Base-by-base conservation (phyloP, 2,888 invertebrate genomes). In the Parnassius smintheus region DNA sequence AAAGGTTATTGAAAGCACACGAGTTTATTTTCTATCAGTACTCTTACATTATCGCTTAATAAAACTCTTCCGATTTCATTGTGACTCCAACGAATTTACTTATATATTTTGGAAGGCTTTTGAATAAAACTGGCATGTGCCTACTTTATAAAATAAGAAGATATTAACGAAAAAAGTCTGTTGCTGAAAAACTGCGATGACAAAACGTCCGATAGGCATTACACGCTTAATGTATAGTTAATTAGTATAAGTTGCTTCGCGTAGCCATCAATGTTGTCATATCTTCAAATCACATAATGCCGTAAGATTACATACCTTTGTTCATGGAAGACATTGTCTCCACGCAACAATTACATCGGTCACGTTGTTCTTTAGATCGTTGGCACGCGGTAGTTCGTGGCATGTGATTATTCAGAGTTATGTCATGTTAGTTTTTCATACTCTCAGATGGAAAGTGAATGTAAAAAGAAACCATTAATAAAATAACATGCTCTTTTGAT, bases 291-390 rank as follows among this genome's bases (percentile, higher is more conserved):
- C 70, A 66, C 64, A 65, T 75, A 72, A 74, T 77, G 71, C 74
- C 76, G 75, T 77, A 74, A 75, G 75, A 80, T 80, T 76, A 75
- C 72, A 70, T 69, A 68, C 68, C 68, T 9, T 49, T 44, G 72
- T 72, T 74, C 73, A 70, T 70, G 66, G 59, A 65, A 66, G 66
- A 71, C 68, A 70, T 69, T 69, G 64, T 62, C 53, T 57, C 64
- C 52, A 63, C 59, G 59, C 62, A 59, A 59, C 62, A 52, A 65
- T 63, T 62, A 56, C 65, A 63, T 62, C 56, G 56, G 61, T 55
- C 58, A 58, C 57, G 56, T 51, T 51, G 44, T n/a, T 57, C 25
- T 60, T 54, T 46, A 49, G 35, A 35, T 35, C 45, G 45, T 18
- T 46, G 56, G 58, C 52, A 53, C 44, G 61, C 50, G 58, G 35